Evolutionary conservation across 64 coral and sea anemone genomes (phyloP).

Genomic region (Astreopora myriophthalma): DNA sequence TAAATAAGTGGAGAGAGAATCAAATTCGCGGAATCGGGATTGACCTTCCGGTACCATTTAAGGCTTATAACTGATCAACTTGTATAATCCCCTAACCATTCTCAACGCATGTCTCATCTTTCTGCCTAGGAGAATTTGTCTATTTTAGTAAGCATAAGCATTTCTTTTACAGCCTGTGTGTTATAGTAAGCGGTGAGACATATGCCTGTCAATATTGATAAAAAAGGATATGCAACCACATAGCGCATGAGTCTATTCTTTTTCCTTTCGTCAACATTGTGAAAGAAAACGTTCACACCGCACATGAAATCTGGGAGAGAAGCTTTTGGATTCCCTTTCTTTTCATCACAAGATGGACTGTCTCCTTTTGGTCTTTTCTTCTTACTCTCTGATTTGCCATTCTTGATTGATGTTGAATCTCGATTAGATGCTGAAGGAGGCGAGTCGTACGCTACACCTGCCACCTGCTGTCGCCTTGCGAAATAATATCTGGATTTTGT

Average conservation of each 20-base stretch:
- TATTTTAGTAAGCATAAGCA: too few species aligned
- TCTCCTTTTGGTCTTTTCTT: neutral
- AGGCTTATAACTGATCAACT: too few species aligned
- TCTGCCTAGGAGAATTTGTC: too few species aligned
- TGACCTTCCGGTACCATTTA: too few species aligned
- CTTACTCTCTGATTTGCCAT: neutral
- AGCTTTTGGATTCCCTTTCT: neutral
- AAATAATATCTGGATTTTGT: constrained; percentile 57
- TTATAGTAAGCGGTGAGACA: too few species aligned
- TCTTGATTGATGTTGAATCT: neutral
- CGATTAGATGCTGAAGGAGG: neutral
- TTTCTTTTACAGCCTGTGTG: too few species aligned
- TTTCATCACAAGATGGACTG: neutral
- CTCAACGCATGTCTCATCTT: too few species aligned
- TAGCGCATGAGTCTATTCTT: constrained; percentile 69
- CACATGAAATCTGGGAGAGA: constrained; percentile 72
- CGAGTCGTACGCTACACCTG: neutral
- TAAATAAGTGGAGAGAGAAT: too few species aligned
- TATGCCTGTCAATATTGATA: neutral
- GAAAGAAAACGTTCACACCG: constrained; percentile 73
- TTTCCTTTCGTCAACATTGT: constrained; percentile 48
- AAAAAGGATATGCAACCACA: constrained; percentile 93
- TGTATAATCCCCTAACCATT: too few species aligned
- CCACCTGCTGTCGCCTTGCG: neutral
- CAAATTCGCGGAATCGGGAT: too few species aligned